phyloP scores from a whole-genome alignment of 1,140 invertebrate genomes.

The Trachelipus rathkii region DNA sequence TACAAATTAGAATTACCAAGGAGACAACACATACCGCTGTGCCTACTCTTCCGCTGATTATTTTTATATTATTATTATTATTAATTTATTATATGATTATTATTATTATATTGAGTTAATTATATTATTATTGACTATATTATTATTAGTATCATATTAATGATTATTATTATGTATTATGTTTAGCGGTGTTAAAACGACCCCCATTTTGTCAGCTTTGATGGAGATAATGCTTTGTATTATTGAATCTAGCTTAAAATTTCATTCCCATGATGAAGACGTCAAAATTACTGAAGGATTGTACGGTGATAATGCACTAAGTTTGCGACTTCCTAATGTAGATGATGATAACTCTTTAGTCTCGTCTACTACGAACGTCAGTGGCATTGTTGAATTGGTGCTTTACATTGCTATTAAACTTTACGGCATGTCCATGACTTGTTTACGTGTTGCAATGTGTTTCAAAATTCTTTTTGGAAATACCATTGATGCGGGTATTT shows the following conservation, averaged over 20 bases:
- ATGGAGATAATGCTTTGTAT: background rate
- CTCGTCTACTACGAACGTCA: conserved; percentile 34
- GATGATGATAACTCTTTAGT: conserved; percentile 29
- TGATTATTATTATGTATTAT: background rate
- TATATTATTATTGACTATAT: too few relatives aligned
- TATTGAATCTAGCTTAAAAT: background rate
- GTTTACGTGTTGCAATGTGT: conserved; percentile 35
- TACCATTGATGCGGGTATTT: conserved; percentile 38
- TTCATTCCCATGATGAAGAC: background rate
- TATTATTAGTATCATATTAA: background rate
- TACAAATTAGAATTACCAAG: too few relatives aligned
- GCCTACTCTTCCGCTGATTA: too few relatives aligned
- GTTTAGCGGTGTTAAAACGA: background rate
- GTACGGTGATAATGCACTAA: conserved; percentile 38
- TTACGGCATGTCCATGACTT: conserved; percentile 38
- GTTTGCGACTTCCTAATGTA: conserved; percentile 26
- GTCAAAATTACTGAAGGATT: conserved; percentile 17
- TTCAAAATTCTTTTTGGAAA: conserved; percentile 28
- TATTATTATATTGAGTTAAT: too few relatives aligned
- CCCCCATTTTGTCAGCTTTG: background rate
- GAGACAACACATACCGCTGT: too few relatives aligned
- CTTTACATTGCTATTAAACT: conserved; percentile 40
- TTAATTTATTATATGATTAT: too few relatives aligned
- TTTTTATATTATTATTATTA: too few relatives aligned
- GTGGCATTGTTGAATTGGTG: conserved; percentile 36